Evolutionary conservation across 2,888 invertebrate genomes (phyloP).

Genomic region (Drosophila gaucha): DNA sequence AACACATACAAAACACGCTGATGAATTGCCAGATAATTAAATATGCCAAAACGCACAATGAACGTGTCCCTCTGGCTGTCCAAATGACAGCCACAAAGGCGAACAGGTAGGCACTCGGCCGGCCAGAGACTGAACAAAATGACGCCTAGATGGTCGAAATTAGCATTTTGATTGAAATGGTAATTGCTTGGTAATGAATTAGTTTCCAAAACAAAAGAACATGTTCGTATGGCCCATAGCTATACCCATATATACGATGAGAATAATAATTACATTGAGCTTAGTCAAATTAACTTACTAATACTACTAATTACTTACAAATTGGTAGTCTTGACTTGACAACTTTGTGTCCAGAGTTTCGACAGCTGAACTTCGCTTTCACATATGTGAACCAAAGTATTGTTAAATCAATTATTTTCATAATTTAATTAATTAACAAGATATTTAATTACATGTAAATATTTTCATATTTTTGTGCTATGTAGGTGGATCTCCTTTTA

Average conservation of each 20-base stretch:
- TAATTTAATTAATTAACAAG: too few species aligned
- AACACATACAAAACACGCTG: slow-evolving; percentile 31
- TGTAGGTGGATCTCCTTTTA: too few species aligned
- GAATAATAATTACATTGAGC: not conserved
- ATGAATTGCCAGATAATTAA: slow-evolving; percentile 67
- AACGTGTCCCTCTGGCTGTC: slow-evolving; percentile 13
- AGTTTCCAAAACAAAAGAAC: slow-evolving; percentile 7
- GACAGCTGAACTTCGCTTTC: too few species aligned
- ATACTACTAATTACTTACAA: not conserved
- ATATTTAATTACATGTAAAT: too few species aligned
- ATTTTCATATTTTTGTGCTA: too few species aligned
- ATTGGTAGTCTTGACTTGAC: too few species aligned
- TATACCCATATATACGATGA: too few species aligned
- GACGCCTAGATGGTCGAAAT: slow-evolving; percentile 15
- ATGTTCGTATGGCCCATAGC: not conserved
- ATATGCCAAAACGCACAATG: slow-evolving; percentile 52
- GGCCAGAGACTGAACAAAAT: slow-evolving; percentile 8
- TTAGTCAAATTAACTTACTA: not conserved
- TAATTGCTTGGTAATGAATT: slow-evolving; percentile 24
- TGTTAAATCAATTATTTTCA: too few species aligned
- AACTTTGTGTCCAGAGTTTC: too few species aligned
- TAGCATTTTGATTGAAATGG: slow-evolving; percentile 36
- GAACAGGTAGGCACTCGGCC: not conserved
- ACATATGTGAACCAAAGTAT: too few species aligned
- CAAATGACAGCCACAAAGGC: slow-evolving; percentile 1